Evolutionary conservation across 2,888 invertebrate genomes (phyloP), one percentile per base, ranked within the genome.

Genomic region (Syrphus vitripennis): DNA sequence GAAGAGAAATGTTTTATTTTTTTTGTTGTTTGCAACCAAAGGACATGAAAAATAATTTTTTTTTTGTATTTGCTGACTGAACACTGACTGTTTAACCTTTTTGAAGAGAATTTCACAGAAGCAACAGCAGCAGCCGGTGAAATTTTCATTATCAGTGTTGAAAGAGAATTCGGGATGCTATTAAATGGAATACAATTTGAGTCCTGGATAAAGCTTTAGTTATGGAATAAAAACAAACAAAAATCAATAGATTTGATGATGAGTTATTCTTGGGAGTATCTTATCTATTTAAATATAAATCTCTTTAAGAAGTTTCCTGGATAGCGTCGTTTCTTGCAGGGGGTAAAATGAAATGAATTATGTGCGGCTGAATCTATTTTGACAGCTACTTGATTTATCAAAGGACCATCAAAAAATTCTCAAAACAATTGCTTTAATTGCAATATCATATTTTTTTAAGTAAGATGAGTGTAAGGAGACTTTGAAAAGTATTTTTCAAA

Each of bases 101-200:
- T 53, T 55, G 16, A 37, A 50, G 59, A 34, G 16, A 19, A 1
- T 63, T 53, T 40, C 19, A 12, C 42, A 16, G 12, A 63, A 45
- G 55, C 50, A 19, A 45, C 14, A 67, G 31, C 59, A 70, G 37
- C 69, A 70, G 61, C 40, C 74, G 37, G 53, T 55, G 83, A 79
- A n/a, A 79, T 63, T 74, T 69, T 67, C 78, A 74, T 78, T 83
- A 83, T 63, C 67, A 69, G 78, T n/a, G n/a, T 83, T 83, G 67
- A 77, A 78, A 83, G 83, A 69, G 83, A 79, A 79, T 79, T 45
- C 37, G 48, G 70, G 55, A 83, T 69, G 45, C 74, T 69, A 83
- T 83, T 83, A 83, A 78, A 69, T 63, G 74, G 29, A 83, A 74
- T 48, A 74, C 78, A 74, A 74, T 83, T 83, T 74, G 24, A 40